These are phyloP conservation scores for Odontothrips loti DNA, from an alignment of 2,888 invertebrate genomes.

Conservation along the genomic window DNA sequence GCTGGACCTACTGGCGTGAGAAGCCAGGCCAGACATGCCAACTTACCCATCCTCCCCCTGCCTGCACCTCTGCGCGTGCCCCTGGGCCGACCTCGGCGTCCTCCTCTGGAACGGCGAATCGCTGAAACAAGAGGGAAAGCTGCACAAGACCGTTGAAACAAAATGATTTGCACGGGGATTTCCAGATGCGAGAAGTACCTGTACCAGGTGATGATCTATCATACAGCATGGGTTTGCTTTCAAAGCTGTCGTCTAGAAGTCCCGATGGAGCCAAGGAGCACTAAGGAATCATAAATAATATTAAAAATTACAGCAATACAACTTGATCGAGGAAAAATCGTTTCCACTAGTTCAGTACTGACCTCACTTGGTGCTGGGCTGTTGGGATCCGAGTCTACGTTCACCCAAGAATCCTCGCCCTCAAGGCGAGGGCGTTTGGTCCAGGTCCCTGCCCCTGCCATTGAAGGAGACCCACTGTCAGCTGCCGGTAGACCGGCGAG, in stretches of 20 bases:
- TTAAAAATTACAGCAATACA: background rate
- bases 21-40: background rate
- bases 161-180: too few relatives aligned
- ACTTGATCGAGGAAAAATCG: background rate
- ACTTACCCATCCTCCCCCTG: background rate
- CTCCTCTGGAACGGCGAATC: background rate
- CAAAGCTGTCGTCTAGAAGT: background rate
- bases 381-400: conserved; percentile 47
- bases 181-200: too few relatives aligned
- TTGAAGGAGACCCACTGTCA: background rate
- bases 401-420: conserved; percentile 40
- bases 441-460: background rate
- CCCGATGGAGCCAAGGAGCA: background rate
- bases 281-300: background rate
- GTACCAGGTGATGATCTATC: background rate
- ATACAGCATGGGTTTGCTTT: background rate
- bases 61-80: background rate
- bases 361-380: conserved; percentile 52
- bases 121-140: background rate
- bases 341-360: conserved; percentile 23
- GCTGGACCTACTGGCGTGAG: background rate
- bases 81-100: background rate
- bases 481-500: background rate
- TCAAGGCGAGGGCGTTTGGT: conserved; percentile 44
- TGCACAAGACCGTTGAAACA: too few relatives aligned